These are phyloP conservation scores for Anableps anableps DNA, from an alignment of 2,797 vertebrate genomes.

Conservation along the genomic window DNA sequence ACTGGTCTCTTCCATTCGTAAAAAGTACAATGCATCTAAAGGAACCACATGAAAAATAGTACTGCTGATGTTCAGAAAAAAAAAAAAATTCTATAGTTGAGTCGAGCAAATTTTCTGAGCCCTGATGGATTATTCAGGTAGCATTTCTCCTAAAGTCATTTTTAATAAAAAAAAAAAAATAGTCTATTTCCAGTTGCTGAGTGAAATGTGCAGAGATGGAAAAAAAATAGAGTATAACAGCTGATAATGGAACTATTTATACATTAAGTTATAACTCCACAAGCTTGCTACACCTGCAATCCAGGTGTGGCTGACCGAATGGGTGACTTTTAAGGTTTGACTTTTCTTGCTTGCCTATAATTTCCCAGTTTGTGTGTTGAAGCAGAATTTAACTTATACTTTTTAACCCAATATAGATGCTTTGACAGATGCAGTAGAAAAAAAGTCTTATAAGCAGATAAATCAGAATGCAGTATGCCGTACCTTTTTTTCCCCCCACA, in stretches of 20 bases:
- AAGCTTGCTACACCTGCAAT: background rate
- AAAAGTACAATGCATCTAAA: too few relatives aligned
- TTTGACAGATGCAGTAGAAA: background rate
- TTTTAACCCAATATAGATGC: background rate
- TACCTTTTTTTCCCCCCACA: background rate
- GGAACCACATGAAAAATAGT: too few relatives aligned
- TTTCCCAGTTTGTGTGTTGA: background rate
- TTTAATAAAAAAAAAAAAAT: background rate
- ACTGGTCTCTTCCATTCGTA: too few relatives aligned
- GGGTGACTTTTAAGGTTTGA: background rate
- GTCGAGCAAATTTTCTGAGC: too few relatives aligned
- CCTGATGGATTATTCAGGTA: too few relatives aligned
- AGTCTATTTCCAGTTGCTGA: background rate
- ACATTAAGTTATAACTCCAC: background rate
- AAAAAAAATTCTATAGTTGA: too few relatives aligned
- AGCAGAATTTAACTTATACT: background rate
- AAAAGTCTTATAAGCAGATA: background rate
- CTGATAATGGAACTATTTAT: background rate
- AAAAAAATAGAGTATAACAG: background rate
- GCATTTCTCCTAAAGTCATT: background rate
- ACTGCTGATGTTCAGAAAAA: too few relatives aligned
- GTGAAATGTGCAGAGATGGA: background rate
- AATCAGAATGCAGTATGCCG: background rate
- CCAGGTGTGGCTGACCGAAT: background rate
- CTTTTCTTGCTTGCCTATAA: background rate